A percentile compares a stretch with the other conserved stretches of the same genome.
phyloP scores from a whole-genome alignment of 1,140 invertebrate species.

The Magallana angulata region DNA sequence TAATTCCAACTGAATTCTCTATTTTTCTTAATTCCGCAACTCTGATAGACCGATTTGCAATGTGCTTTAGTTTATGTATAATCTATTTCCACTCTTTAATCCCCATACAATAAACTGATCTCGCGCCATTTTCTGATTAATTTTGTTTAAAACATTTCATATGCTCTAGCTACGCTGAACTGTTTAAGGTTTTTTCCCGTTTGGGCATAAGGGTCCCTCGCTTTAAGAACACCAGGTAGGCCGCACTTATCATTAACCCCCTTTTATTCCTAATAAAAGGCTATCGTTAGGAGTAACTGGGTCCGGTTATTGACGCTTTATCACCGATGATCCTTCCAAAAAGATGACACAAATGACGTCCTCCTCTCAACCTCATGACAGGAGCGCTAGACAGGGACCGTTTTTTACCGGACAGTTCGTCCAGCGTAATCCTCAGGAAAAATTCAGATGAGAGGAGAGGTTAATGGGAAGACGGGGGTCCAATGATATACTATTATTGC shows the following conservation, averaged over 20 bases:
- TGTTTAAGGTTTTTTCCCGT: no score
- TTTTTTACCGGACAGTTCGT: constrained; percentile 25
- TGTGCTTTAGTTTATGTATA: no score
- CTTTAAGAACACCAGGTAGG: neutral
- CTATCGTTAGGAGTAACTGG: neutral
- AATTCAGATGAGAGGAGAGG: neutral
- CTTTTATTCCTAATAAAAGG: constrained; percentile 1
- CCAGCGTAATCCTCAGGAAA: neutral
- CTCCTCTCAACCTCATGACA: neutral
- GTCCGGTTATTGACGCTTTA: constrained; percentile 10
- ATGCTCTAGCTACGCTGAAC: no score
- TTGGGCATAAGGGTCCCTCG: no score
- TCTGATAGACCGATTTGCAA: no score
- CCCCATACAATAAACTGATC: no score
- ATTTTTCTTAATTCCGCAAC: no score
- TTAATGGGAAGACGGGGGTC: constrained; percentile 4
- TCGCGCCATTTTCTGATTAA: no score
- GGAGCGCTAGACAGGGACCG: neutral
- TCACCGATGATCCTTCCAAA: constrained; percentile 18
- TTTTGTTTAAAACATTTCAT: no score
- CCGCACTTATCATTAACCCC: constrained; percentile 21
- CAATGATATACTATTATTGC: constrained; percentile 36
- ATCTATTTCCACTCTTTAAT: no score
- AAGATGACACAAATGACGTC: neutral
- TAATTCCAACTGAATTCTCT: no score